Conservation (phyloP, 2,797 vertebrate genomes). For the Atherinosoma microstoma region DNA sequence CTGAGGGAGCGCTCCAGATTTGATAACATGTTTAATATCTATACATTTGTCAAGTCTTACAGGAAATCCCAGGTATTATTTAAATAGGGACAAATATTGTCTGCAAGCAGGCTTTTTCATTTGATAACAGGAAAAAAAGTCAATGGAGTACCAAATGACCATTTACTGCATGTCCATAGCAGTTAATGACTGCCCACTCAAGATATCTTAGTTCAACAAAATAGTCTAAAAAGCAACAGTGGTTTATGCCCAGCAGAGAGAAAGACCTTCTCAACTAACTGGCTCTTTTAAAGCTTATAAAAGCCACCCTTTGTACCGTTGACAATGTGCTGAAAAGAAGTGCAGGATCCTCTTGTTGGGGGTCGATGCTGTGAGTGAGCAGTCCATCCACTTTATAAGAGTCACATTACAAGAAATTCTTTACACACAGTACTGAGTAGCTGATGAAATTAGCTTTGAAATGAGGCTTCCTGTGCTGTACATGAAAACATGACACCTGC, state of each 20-base stretch:
- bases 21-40: neutral
- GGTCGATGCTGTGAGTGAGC: conserved; percentile 37
- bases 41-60: neutral
- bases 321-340: conserved; percentile 30
- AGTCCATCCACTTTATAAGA: conserved; percentile 30
- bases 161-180: neutral
- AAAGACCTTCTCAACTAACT: neutral
- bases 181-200: neutral
- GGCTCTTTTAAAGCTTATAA: neutral
- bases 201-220: conserved; percentile 1
- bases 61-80: neutral
- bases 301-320: conserved; percentile 25
- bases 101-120: neutral
- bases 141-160: neutral
- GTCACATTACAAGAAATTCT: conserved; percentile 29
- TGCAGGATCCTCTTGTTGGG: conserved; percentile 44
- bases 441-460: conserved; percentile 31
- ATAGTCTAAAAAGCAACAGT: neutral
- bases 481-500: conserved; percentile 15
- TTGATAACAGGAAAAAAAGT: neutral
- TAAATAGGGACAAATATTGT: neutral
- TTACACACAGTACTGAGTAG: conserved; percentile 12
- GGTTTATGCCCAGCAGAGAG: neutral
- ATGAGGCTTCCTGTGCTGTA: conserved; percentile 5
- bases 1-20: neutral